Conservation (phyloP, 2,113 vertebrate species). For the Phrynosoma platyrhinos region DNA sequence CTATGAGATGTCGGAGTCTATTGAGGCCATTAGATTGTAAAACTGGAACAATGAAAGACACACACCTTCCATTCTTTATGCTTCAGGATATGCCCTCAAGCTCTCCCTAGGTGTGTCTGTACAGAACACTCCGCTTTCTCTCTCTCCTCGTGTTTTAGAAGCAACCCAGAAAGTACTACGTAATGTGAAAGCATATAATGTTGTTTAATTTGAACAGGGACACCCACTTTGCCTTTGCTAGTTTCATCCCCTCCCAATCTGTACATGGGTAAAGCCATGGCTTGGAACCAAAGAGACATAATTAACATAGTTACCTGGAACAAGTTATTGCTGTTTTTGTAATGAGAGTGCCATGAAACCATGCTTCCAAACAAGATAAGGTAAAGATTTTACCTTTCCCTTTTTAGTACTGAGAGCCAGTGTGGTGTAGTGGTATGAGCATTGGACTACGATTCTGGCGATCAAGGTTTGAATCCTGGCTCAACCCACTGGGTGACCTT, state of each 20-base stretch:
- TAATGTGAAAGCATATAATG: background rate
- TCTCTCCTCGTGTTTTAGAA: background rate
- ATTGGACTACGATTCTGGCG: too few species aligned
- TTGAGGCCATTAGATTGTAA: background rate
- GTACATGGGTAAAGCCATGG: background rate
- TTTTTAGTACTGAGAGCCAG: too few species aligned
- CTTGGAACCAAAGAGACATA: too few species aligned
- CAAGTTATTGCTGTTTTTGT: too few species aligned
- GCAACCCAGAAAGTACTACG: background rate
- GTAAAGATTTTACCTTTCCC: too few species aligned
- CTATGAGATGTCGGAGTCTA: background rate
- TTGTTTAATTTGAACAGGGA: background rate
- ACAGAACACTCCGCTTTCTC: background rate
- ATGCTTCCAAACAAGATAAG: too few species aligned
- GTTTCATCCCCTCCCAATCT: background rate
- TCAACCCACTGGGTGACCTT: too few species aligned
- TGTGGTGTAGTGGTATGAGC: too few species aligned
- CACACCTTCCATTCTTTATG: background rate
- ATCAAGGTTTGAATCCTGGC: too few species aligned
- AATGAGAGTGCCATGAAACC: too few species aligned
- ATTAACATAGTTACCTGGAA: too few species aligned
- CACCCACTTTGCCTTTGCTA: background rate
- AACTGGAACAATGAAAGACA: background rate
- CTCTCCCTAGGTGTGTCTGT: background rate
- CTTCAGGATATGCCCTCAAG: background rate